Conservation (phyloP, 1,140 invertebrate species). For the Papilio dardanus region DNA sequence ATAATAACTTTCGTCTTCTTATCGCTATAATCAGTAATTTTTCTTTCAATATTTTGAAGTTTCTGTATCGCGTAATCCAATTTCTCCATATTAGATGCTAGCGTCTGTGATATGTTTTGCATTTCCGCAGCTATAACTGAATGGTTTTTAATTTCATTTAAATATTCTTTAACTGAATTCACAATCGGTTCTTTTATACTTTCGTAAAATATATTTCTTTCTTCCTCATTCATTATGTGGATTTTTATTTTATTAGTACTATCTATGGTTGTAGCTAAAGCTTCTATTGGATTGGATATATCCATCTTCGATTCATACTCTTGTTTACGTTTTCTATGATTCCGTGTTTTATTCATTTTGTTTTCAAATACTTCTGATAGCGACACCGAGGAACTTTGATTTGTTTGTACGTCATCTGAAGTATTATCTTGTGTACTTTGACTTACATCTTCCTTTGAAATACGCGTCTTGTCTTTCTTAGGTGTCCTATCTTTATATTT, state of each 20-base stretch:
- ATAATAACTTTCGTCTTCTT: conserved; percentile 38
- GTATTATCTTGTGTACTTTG: conserved; percentile 62
- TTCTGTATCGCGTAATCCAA: conserved; percentile 61
- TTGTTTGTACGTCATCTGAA: conserved; percentile 64
- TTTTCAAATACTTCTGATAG: conserved; percentile 66
- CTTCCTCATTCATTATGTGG: conserved; percentile 71
- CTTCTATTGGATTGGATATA: conserved; percentile 67
- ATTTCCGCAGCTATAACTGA: conserved; percentile 45
- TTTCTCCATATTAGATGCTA: conserved; percentile 56
- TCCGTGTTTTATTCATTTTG: conserved; percentile 51
- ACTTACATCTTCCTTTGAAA: conserved; percentile 54
- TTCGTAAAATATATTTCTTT: conserved; percentile 63
- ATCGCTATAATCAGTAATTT: conserved; percentile 47
- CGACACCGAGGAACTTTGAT: conserved; percentile 62
- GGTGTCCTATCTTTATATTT: conserved; percentile 46
- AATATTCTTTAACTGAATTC: conserved; percentile 59
- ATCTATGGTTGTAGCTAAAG: conserved; percentile 59
- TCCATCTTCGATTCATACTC: conserved; percentile 50
- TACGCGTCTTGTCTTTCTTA: conserved; percentile 51
- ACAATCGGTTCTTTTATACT: conserved; percentile 61
- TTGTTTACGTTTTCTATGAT: conserved; percentile 48
- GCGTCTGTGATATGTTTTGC: conserved; percentile 47
- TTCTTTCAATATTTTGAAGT: conserved; percentile 54
- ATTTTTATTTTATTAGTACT: conserved; percentile 65
- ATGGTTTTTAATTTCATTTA: conserved; percentile 51